These are phyloP conservation scores for Chiloscyllium punctatum DNA, from an alignment of 2,797 vertebrate genomes.

Conservation along the genomic window DNA sequence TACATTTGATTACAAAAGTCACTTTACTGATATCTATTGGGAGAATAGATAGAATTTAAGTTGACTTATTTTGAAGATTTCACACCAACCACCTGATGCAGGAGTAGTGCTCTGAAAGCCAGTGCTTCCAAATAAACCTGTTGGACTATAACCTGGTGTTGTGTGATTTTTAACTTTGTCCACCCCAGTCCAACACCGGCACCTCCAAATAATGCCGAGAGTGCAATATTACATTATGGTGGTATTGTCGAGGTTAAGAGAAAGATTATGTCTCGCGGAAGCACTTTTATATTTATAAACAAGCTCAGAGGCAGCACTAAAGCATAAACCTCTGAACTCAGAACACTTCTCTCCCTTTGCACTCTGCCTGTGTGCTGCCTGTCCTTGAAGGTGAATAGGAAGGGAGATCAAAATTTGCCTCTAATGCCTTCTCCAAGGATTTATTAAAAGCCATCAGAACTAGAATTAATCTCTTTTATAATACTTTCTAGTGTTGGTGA, in stretches of 20 bases:
- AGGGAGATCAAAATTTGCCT: background rate
- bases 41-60: background rate
- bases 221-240: slow-evolving; percentile 13
- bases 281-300: background rate
- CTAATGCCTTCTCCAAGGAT: background rate
- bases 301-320: background rate
- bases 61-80: background rate
- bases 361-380: background rate
- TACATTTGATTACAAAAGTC: background rate
- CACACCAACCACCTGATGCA: background rate
- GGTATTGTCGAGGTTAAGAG: background rate
- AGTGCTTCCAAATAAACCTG: too few species aligned
- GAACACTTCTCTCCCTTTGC: background rate
- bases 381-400: background rate
- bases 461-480: background rate
- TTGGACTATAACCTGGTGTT: too few species aligned
- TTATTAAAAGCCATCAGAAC: background rate
- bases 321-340: slow-evolving; percentile 14
- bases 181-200: too few species aligned
- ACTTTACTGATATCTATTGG: slow-evolving; percentile 16
- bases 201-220: background rate
- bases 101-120: too few species aligned
- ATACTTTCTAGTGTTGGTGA: background rate
- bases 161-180: too few species aligned
- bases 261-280: background rate